A percentile compares a stretch with the other conserved stretches of the same genome.
These are phyloP conservation scores for Tragelaphus buxtoni DNA, from an alignment of 2,113 vertebrate genomes.

Conservation along the genomic window DNA sequence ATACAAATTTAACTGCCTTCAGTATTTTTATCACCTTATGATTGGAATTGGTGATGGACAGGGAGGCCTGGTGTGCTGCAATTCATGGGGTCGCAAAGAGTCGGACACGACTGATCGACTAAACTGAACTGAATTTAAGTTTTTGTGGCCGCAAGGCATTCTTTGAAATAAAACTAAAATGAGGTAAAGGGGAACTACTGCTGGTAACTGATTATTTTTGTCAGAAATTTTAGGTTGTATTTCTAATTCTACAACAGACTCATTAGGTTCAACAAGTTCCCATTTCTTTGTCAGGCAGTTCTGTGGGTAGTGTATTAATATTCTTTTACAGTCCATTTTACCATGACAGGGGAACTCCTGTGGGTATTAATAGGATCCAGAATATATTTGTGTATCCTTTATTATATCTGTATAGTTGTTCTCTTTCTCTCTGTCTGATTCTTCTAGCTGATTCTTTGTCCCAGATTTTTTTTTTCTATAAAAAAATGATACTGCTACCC, in stretches of 20 bases:
- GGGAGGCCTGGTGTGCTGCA: too few species aligned
- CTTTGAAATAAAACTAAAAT: slow-evolving; percentile 49
- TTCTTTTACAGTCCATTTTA: not conserved
- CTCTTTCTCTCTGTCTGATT: not conserved
- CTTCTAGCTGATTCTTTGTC: not conserved
- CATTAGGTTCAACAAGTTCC: not conserved
- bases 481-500: not conserved
- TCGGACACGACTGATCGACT: too few species aligned
- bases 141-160: slow-evolving; percentile 48
- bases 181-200: not conserved
- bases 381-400: not conserved
- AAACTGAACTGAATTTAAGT: slow-evolving; percentile 14
- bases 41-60: not conserved
- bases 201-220: slow-evolving; percentile 10
- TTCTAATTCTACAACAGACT: slow-evolving; percentile 22
- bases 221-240: slow-evolving; percentile 34
- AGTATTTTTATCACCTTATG: slow-evolving; percentile 55
- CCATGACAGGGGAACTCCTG: not conserved
- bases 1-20: slow-evolving; percentile 53
- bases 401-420: not conserved
- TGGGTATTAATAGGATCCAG: not conserved
- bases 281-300: slow-evolving; percentile 18
- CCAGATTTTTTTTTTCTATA: not conserved
- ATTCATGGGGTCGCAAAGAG: too few species aligned
- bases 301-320: not conserved